phyloP scores from a whole-genome alignment of 1,140 invertebrate species.

The Cephus cinctus region DNA sequence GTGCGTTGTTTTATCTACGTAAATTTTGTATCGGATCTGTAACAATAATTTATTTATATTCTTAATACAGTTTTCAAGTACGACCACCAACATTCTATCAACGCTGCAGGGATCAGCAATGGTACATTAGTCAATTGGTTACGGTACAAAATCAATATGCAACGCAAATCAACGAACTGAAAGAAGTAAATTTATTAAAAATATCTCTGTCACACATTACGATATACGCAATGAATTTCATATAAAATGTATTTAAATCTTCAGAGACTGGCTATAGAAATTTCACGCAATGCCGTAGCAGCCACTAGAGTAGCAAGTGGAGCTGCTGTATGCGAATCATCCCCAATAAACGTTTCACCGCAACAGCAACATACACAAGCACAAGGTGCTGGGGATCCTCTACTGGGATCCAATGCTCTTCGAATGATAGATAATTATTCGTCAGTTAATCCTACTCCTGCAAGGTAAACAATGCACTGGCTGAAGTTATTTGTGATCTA shows the following conservation, averaged over 20 bases:
- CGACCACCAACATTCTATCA: slow-evolving; percentile 91
- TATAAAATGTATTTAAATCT: slow-evolving; percentile 21
- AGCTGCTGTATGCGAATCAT: slow-evolving; percentile 19
- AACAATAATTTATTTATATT: slow-evolving; percentile 12
- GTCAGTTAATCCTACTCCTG: slow-evolving; percentile 25
- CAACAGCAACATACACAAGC: slow-evolving; percentile 26
- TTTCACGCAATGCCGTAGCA: slow-evolving; percentile 65
- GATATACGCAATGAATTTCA: slow-evolving; percentile 7
- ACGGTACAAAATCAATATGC: slow-evolving; percentile 78
- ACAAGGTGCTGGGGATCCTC: slow-evolving; percentile 27
- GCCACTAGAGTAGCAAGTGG: slow-evolving; percentile 47
- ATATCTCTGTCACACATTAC: slow-evolving; percentile 8
- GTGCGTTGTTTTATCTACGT: slow-evolving; percentile 40
- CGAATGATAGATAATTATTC: slow-evolving; percentile 36
- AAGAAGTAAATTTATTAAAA: slow-evolving; percentile 63
- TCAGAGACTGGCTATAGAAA: slow-evolving; percentile 70
- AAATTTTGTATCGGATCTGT: slow-evolving; percentile 5
- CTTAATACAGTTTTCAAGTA: slow-evolving; percentile 76
- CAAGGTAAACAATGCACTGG: slow-evolving; percentile 23
- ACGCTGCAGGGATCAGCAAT: slow-evolving; percentile 89
- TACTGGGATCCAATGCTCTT: slow-evolving; percentile 22
- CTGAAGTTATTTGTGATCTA: background rate
- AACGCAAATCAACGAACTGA: slow-evolving; percentile 81
- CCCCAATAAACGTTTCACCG: slow-evolving; percentile 21
- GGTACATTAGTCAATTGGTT: slow-evolving; percentile 87